phyloP scores from a whole-genome alignment of 2,888 invertebrate species.

The Geotrupes spiniger region DNA sequence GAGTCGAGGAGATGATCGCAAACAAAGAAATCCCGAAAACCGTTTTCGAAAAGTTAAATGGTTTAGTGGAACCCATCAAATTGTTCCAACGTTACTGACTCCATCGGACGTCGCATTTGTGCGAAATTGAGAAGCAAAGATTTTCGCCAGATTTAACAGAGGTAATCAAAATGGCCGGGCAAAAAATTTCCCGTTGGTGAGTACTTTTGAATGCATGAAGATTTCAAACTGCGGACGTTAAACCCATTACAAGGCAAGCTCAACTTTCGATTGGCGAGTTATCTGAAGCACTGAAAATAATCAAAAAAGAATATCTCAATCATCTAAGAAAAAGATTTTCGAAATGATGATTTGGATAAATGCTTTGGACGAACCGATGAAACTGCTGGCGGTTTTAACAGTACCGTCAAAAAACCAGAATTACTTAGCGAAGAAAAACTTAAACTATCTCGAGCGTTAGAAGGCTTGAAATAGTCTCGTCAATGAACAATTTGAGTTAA shows the following conservation, averaged over 20 bases:
- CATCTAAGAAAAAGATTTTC: constrained; percentile 17
- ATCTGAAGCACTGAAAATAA: constrained; percentile 7
- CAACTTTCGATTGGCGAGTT: too few species aligned
- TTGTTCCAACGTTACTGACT: background rate
- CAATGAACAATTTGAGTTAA: background rate
- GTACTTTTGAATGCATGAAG: too few species aligned
- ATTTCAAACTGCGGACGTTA: too few species aligned
- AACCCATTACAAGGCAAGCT: too few species aligned
- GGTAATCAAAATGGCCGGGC: constrained; percentile 9
- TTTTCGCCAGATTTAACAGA: constrained; percentile 23
- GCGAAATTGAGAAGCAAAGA: background rate
- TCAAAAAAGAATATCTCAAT: constrained; percentile 22
- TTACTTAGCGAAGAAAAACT: background rate
- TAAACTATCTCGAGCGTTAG: background rate
- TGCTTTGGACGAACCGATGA: constrained; percentile 30
- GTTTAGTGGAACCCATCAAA: constrained; percentile 13
- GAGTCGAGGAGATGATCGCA: background rate
- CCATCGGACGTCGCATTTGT: background rate
- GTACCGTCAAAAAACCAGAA: background rate
- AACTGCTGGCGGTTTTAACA: constrained; percentile 21
- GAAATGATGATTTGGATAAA: constrained; percentile 15
- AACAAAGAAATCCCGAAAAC: background rate
- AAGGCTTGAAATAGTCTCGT: background rate
- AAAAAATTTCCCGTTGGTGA: background rate
- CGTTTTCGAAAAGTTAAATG: constrained; percentile 3